Evolutionary conservation across 2,888 invertebrate species (phyloP), one percentile per base, ranked within the genome.

Genomic region (Sphaerophoria rueppellii): DNA sequence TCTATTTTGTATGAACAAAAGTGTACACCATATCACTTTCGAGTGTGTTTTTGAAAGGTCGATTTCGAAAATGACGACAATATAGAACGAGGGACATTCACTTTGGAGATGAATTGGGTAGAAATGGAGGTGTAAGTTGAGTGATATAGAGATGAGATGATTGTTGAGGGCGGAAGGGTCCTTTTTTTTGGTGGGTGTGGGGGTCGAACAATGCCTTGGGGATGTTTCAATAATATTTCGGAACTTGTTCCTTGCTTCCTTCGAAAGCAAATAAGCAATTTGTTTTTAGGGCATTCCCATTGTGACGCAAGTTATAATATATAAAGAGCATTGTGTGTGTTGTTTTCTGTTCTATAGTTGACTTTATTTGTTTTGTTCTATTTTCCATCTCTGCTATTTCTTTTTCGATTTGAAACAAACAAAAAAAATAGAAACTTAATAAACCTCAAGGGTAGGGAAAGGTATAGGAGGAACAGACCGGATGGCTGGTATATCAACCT

Each of bases 1-100:
- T 65, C 65, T 71, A 50, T 75, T 65, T 61, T 71, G 58, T 81
- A 65, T 54, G 72, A 52, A 70, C 82, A 69, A 54, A 37, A 46
- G 37, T 55, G 60, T 78, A 71, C 65, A 74, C 63, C 69, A 75
- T 79, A 83, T 79, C 75, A 80, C 67, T 75, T 83, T 72, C 52
- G 83, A 83, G 82, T 79, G 79, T 83, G 79, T 54, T 83, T 75
- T 79, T 57, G 74, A 83, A 71, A 80, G 83, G 80, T 76, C 71
- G 80, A 75, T 80, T 80, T 83, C 69, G 75, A 71, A 80, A 57
- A 80, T 83, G 80, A 80, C 80, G 80, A 83, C 83, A 83, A 80
- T 24, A 24, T 80, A 58, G 79, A 75, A 6, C 46, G 50, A 24
- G 57, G 48, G 43, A 34, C 9, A 60, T 24, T 24, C 24, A 24